A percentile compares a stretch with the other conserved stretches of the same genome.
Evolutionary conservation across 1,140 invertebrate genomes (phyloP).

Genomic region (Leptinotarsa defecta): DNA sequence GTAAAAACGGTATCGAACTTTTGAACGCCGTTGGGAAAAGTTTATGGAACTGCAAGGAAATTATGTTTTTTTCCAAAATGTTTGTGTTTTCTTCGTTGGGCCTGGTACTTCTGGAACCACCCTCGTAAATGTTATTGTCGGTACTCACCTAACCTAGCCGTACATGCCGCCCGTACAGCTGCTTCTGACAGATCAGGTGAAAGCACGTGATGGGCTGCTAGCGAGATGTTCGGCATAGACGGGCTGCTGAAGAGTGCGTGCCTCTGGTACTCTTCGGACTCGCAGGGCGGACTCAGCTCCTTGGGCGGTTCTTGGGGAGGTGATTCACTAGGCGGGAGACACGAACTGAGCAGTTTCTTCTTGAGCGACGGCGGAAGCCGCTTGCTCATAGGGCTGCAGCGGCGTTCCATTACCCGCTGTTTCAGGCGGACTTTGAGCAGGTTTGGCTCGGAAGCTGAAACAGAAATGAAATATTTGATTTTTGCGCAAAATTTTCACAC

Average conservation of each 20-base stretch:
- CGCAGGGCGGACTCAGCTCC: constrained; percentile 35
- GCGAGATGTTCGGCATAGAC: constrained; percentile 94
- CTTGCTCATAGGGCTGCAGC: constrained; percentile 83
- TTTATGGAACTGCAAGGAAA: no score
- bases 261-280: constrained; percentile 60
- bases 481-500: no score
- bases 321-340: constrained; percentile 54
- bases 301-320: constrained; percentile 57
- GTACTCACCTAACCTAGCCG: constrained; percentile 63
- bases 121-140: no score
- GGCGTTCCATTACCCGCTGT: constrained; percentile 90
- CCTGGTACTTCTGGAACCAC: no score
- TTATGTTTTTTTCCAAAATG: no score
- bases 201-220: constrained; percentile 62
- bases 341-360: constrained; percentile 55
- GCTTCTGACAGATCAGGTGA: constrained; percentile 70
- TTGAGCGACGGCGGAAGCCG: constrained; percentile 77
- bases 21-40: no score
- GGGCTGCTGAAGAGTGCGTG: constrained; percentile 87
- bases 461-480: constrained; percentile 1
- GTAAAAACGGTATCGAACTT: no score
- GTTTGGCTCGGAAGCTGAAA: constrained; percentile 94
- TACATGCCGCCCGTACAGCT: constrained; percentile 74
- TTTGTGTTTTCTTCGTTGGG: no score
- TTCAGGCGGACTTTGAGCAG: constrained; percentile 95